A percentile compares a stretch with the other conserved stretches of the same genome.
Evolutionary conservation across 2,888 invertebrate genomes (phyloP).

Genomic region (Trisateles emortualis): DNA sequence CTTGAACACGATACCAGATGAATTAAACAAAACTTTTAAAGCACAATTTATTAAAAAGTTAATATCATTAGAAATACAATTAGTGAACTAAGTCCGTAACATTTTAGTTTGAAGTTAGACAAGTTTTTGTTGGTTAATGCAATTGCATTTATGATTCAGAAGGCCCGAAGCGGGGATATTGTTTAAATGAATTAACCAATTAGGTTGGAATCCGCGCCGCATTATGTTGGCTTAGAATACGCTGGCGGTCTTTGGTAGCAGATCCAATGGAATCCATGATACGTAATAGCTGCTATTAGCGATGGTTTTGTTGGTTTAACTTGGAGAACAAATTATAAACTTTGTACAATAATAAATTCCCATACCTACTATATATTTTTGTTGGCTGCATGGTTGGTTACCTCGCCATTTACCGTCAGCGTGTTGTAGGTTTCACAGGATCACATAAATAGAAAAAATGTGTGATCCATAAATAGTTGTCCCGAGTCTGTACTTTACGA

Average conservation of each 20-base stretch:
- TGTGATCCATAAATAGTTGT: no score
- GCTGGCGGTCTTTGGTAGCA: constrained; percentile 2
- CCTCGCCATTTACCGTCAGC: no score
- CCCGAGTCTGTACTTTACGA: no score
- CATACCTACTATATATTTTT: no score
- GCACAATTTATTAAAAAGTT: constrained; percentile 40
- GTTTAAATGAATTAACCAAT: constrained; percentile 42
- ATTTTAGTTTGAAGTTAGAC: constrained; percentile 35
- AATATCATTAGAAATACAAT: constrained; percentile 44
- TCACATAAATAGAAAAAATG: no score
- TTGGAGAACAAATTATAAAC: no score
- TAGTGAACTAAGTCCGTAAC: constrained; percentile 32
- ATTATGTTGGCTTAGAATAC: constrained; percentile 23
- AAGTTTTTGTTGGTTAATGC: constrained; percentile 41
- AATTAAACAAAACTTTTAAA: constrained; percentile 30
- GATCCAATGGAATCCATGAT: constrained; percentile 6
- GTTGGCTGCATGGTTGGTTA: no score
- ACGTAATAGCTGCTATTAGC: constrained; percentile 7
- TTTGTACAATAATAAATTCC: no score
- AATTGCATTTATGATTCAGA: constrained; percentile 46
- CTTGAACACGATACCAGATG: background rate
- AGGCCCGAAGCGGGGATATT: constrained; percentile 24
- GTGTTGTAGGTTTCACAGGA: no score
- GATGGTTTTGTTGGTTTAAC: background rate
- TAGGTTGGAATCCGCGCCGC: constrained; percentile 26